Evolutionary conservation across 2,797 vertebrate genomes (phyloP).

Genomic region (Sebastes minor): DNA sequence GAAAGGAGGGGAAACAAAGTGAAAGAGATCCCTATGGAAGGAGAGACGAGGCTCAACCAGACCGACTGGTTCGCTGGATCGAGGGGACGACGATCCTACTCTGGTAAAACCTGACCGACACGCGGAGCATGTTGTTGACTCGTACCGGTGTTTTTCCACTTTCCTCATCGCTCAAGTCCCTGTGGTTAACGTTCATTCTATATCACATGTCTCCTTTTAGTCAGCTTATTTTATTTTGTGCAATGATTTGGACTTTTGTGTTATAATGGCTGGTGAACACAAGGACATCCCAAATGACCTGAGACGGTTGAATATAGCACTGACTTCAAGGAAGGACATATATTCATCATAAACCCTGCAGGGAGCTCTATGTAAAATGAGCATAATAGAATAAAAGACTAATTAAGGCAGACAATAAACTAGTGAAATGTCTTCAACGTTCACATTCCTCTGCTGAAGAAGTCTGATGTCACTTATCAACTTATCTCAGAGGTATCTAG

Average conservation of each 20-base stretch:
- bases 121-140: background rate
- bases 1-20: background rate
- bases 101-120: constrained; percentile 52
- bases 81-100: background rate
- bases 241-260: background rate
- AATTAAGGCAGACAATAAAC: background rate
- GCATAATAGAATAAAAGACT: background rate
- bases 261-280: background rate
- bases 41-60: constrained; percentile 53
- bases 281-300: background rate
- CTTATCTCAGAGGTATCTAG: constrained; percentile 24
- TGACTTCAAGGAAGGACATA: background rate
- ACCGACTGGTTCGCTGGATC: constrained; percentile 41
- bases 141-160: background rate
- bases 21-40: constrained; percentile 7
- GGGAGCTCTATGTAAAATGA: no score
- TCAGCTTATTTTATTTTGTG: background rate
- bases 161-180: background rate
- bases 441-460: constrained; percentile 41
- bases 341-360: background rate
- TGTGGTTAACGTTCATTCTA: background rate
- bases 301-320: background rate
- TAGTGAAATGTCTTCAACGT: background rate
- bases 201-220: background rate
- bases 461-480: constrained; percentile 52